Percentiles rank a stretch among this genome's conserved stretches.
Evolutionary conservation across 64 coral and sea anemone species (phyloP).

Genomic region (Dendronephthya gigantea): DNA sequence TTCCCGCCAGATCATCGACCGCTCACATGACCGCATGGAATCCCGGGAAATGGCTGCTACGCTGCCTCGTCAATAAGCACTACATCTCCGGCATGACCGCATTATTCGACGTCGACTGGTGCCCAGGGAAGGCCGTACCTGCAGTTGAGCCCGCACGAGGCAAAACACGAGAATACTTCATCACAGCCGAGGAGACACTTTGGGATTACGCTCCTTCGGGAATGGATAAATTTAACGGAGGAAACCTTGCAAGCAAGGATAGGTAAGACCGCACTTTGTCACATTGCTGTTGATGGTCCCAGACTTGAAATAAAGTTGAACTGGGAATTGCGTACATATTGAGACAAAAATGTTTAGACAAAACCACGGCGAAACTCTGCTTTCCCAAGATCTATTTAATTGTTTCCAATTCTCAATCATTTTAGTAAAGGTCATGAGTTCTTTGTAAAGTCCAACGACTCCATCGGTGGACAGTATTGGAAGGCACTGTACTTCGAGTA

Average conservation of each 20-base stretch:
- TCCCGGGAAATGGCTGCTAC: slow-evolving; percentile 69
- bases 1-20: slow-evolving; percentile 74
- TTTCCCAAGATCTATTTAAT: not conserved
- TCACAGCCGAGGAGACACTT: slow-evolving; percentile 59
- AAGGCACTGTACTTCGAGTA: not conserved
- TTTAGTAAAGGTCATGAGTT: slow-evolving; percentile 54
- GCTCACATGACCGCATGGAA: slow-evolving; percentile 62
- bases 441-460: slow-evolving; percentile 39
- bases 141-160: slow-evolving; percentile 5
- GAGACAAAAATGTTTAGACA: no score
- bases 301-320: not conserved
- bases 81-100: slow-evolving; percentile 65
- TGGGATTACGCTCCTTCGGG: slow-evolving; percentile 75
- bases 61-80: slow-evolving; percentile 66
- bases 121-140: slow-evolving; percentile 20
- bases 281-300: no score
- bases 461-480: not conserved
- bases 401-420: not conserved
- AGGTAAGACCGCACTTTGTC: slow-evolving; percentile 29
- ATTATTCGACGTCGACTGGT: slow-evolving; percentile 52
- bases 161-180: slow-evolving; percentile 58
- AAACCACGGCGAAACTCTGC: not conserved
- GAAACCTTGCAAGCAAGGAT: slow-evolving; percentile 15
- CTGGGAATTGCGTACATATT: no score
- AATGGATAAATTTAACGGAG: slow-evolving; percentile 49